These are phyloP conservation scores for Schizotus pectinicornis DNA, from an alignment of 2,888 invertebrate species.

Conservation along the genomic window DNA sequence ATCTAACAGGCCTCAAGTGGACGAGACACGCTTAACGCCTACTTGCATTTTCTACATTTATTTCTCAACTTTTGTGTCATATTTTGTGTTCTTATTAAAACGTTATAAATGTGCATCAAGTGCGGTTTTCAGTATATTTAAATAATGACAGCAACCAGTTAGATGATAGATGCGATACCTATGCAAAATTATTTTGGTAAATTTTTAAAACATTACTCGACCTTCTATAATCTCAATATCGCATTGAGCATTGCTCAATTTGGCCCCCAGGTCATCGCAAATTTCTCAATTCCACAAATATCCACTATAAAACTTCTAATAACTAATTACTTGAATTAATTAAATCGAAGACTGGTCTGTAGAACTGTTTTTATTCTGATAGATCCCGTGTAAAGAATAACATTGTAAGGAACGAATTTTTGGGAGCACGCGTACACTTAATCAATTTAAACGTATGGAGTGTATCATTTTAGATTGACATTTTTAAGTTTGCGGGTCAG, in stretches of 20 bases:
- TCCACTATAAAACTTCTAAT: no score
- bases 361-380: neutral
- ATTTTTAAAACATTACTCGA: no score
- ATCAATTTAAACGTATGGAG: conserved; percentile 40
- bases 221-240: no score
- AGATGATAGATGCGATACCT: no score
- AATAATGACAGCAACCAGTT: no score
- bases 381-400: neutral
- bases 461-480: conserved; percentile 38
- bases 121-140: no score
- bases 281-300: no score
- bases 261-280: no score
- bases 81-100: no score
- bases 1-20: conserved; percentile 43
- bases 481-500: conserved; percentile 43
- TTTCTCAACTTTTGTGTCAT: neutral
- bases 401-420: conserved; percentile 11
- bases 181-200: no score
- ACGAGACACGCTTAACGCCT: conserved; percentile 48
- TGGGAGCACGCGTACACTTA: conserved; percentile 37
- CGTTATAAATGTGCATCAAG: conserved; percentile 4
- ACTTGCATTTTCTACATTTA: conserved; percentile 31
- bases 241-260: no score
- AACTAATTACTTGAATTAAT: conserved; percentile 5
- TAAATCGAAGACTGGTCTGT: neutral